Evolutionary conservation across 2,888 invertebrate species (phyloP).

Genomic region (Halictus ligatus): DNA sequence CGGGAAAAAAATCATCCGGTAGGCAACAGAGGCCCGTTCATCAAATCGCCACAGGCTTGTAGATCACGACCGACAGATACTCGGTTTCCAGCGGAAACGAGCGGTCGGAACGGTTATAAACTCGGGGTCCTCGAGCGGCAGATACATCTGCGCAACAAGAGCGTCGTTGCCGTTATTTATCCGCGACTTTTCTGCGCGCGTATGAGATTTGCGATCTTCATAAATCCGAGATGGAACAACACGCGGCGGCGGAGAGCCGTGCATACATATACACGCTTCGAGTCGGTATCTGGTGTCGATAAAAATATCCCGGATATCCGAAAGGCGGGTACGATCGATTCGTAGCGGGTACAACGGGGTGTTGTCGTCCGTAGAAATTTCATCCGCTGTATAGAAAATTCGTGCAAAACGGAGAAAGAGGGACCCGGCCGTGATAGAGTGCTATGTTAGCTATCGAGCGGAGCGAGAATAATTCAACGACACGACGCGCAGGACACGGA

Average conservation of each 20-base stretch:
- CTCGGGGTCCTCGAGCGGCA: constrained; percentile 4
- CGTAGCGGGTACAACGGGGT: constrained; percentile 7
- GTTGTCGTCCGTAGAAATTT: constrained; percentile 40
- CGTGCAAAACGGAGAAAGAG: background rate
- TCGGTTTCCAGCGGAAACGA: constrained; percentile 29
- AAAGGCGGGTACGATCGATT: constrained; percentile 37
- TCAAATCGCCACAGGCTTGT: constrained; percentile 3
- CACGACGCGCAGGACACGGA: constrained; percentile 5
- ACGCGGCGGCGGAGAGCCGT: background rate
- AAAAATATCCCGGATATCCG: constrained; percentile 37
- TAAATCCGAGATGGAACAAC: constrained; percentile 39
- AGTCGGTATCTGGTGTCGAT: background rate
- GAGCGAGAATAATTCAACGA: constrained; percentile 37
- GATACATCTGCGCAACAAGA: background rate
- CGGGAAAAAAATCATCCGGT: background rate
- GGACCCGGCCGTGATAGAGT: background rate
- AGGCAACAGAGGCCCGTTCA: background rate
- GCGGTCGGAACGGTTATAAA: constrained; percentile 34
- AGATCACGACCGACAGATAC: constrained; percentile 25
- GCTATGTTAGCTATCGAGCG: background rate
- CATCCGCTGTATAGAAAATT: background rate
- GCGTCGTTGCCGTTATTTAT: constrained; percentile 18
- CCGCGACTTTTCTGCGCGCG: constrained; percentile 19
- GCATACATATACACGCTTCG: background rate
- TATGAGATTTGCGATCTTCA: constrained; percentile 43